Evolutionary conservation across 2,797 vertebrate genomes (phyloP), one percentile per base, ranked within the genome.

Genomic region (Acipenser ruthenus): DNA sequence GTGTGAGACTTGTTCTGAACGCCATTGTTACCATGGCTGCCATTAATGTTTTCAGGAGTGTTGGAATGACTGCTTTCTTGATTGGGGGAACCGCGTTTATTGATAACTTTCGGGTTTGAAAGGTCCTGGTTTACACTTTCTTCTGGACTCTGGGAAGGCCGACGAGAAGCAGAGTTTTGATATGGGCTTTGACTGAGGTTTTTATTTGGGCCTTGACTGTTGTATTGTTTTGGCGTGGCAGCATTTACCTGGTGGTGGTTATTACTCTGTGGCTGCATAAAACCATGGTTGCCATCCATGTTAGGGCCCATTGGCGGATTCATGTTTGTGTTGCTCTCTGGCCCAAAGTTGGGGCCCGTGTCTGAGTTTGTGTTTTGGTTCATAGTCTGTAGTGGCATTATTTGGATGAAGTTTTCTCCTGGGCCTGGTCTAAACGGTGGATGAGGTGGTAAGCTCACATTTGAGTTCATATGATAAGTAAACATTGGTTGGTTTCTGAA

Each of bases 401-500:
- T 73, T 52, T 89, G 90, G 67, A 64, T 77, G 18, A 88, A 81
- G 72, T 82, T 86, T 75, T 92, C 90, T 62, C 78, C 79, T 5
- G 83, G 80, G 68, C 81, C 85, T 49, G 84, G 79, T 72, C 89
- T 84, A 75, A 91, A 91, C 71, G 86, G 83, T 61, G 88, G 91
- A 75, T 79, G 73, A 10, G 85, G 66, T 37, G 68, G 80, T 68
- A 88, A 77, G 60, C 12, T 74, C 66, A 89, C 74, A 60, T 83
- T 85, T 48, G 83, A 84, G 67, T 69, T 82, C 63, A 87, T 37
- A 37, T 37, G 37, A 37, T 37, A 37, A 37, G 37, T 78, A 1
- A 88, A 90, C 62, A 85, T 67, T 2, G 82, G 79, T 1, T 87
- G 87, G 71, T 80, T 89, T 60, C 81, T 83, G 61, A 87, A 91